Conservation (phyloP, 2,888 invertebrate genomes). For the Microctonus aethiopoides region DNA sequence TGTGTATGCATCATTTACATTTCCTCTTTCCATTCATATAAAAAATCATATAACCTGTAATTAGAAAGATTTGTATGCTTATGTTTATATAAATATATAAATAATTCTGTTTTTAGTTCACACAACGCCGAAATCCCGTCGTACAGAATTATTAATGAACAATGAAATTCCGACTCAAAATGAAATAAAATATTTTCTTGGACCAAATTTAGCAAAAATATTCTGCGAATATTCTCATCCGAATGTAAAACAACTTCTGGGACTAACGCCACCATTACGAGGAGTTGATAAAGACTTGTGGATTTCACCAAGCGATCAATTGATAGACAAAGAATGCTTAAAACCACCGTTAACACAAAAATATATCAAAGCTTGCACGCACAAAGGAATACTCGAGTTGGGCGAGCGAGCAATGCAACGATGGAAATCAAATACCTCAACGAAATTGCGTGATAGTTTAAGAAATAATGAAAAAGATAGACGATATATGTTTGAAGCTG, state of each 20-base stretch:
- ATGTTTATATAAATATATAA: no score
- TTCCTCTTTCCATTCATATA: no score
- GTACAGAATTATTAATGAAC: conserved; percentile 26
- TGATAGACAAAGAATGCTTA: conserved; percentile 43
- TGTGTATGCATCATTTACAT: no score
- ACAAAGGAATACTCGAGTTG: conserved; percentile 50
- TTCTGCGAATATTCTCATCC: conserved; percentile 48
- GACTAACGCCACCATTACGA: conserved; percentile 43
- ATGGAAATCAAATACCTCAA: conserved; percentile 46
- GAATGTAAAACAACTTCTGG: conserved; percentile 46
- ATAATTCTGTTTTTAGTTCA: conserved; percentile 12
- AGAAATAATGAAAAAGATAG: conserved; percentile 44
- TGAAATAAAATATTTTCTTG: conserved; percentile 47
- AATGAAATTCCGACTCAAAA: conserved; percentile 43
- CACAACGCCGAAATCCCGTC: conserved; percentile 33
- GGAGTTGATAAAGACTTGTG: conserved; percentile 46
- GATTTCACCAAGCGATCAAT: conserved; percentile 50
- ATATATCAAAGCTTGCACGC: conserved; percentile 48
- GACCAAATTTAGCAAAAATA: conserved; percentile 47
- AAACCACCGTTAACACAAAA: conserved; percentile 38
- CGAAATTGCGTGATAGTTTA: conserved; percentile 40
- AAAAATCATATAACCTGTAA: no score
- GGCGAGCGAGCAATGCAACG: conserved; percentile 47
- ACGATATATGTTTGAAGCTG: conserved; percentile 50
- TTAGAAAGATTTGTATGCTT: no score